These are phyloP conservation scores for Lutraria rhynchaena DNA, from an alignment of 1,140 invertebrate species.

Conservation along the genomic window DNA sequence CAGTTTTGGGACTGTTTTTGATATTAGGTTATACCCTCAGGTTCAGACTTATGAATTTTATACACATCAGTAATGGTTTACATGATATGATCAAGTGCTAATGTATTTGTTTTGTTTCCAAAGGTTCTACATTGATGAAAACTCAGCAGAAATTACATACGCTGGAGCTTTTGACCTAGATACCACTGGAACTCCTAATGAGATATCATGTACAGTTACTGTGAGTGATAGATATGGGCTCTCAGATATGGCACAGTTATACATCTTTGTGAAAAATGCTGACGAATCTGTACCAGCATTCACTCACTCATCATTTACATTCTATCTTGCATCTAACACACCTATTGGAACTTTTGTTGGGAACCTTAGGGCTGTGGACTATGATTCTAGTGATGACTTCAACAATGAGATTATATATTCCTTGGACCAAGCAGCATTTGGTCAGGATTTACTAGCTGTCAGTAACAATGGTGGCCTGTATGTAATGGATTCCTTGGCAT, in stretches of 20 bases:
- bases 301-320: constrained; percentile 11
- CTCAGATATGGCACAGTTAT: neutral
- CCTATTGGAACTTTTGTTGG: constrained; percentile 18
- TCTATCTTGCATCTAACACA: constrained; percentile 38
- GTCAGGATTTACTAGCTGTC: neutral
- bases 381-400: constrained; percentile 14
- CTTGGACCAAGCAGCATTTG: neutral
- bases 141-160: neutral
- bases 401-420: constrained; percentile 33
- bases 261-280: constrained; percentile 29
- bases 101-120: too few species aligned
- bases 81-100: too few species aligned
- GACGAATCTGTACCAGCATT: constrained; percentile 37
- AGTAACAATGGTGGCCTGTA: constrained; percentile 14
- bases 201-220: constrained; percentile 19
- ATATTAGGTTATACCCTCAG: too few species aligned
- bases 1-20: too few species aligned
- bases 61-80: too few species aligned
- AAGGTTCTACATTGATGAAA: neutral
- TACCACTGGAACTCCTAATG: neutral
- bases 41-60: too few species aligned
- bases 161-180: constrained; percentile 35
- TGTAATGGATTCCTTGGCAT: neutral
- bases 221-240: constrained; percentile 24
- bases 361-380: constrained; percentile 15